phyloP scores from a whole-genome alignment of 2,888 invertebrate genomes.

The Miltochrista miniata region DNA sequence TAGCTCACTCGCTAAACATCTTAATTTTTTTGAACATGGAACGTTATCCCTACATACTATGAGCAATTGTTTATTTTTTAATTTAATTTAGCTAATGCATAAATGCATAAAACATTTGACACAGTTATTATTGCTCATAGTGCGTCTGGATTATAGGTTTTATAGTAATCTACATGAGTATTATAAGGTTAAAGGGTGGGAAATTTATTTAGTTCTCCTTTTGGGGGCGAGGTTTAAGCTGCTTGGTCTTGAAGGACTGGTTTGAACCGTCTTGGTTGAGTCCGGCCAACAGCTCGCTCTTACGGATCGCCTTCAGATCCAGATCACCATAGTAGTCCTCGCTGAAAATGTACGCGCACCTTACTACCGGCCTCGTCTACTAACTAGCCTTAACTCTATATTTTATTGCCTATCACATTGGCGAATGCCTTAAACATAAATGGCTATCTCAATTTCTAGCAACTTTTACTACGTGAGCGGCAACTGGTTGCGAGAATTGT shows the following conservation, averaged over 20 bases:
- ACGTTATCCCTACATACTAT: slow-evolving; percentile 61
- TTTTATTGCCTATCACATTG: slow-evolving; percentile 35
- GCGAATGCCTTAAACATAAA: slow-evolving; percentile 43
- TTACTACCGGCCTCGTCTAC: slow-evolving; percentile 73
- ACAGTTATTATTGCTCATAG: slow-evolving; percentile 50
- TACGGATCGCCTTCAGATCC: slow-evolving; percentile 97
- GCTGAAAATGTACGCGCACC: slow-evolving; percentile 87
- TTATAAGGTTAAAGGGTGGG: slow-evolving; percentile 66
- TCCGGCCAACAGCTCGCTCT: slow-evolving; percentile 95
- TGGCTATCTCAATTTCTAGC: slow-evolving; percentile 62
- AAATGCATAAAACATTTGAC: slow-evolving; percentile 35
- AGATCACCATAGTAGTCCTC: slow-evolving; percentile 98
- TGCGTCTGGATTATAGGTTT: slow-evolving; percentile 55
- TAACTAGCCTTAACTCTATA: slow-evolving; percentile 54
- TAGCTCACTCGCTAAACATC: slow-evolving; percentile 65
- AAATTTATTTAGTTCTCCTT: slow-evolving; percentile 75
- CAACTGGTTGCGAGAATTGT: slow-evolving; percentile 66
- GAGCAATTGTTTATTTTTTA: slow-evolving; percentile 42
- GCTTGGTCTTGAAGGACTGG: slow-evolving; percentile 69
- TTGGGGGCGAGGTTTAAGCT: slow-evolving; percentile 82
- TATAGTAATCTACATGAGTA: slow-evolving; percentile 69
- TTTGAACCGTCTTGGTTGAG: slow-evolving; percentile 85
- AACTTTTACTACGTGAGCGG: slow-evolving; percentile 66
- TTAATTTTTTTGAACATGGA: slow-evolving; percentile 67
- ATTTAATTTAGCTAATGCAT: slow-evolving; percentile 16